A percentile compares a stretch with the other conserved stretches of the same genome.
These are phyloP conservation scores for Clepsis dumicolana DNA, from an alignment of 2,888 invertebrate species.

Conservation along the genomic window DNA sequence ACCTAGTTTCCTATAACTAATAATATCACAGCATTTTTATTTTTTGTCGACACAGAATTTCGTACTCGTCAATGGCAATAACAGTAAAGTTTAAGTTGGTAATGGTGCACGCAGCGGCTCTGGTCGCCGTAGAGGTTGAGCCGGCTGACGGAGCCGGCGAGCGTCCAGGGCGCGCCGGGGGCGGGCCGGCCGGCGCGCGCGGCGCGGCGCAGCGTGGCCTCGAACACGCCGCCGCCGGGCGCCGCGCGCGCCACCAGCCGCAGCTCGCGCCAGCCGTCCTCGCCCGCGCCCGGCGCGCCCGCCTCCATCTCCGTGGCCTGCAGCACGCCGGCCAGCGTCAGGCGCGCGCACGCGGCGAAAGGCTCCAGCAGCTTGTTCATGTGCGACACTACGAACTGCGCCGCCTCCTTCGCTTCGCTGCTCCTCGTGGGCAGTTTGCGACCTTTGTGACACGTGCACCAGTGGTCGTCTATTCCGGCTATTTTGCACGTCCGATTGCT, in stretches of 20 bases:
- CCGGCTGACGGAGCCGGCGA: conserved; percentile 91
- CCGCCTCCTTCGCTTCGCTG: conserved; percentile 84
- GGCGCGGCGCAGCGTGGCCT: conserved; percentile 88
- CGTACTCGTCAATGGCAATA: conserved; percentile 81
- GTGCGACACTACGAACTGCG: conserved; percentile 86
- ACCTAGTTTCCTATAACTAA: conserved; percentile 29
- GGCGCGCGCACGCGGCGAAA: conserved; percentile 88
- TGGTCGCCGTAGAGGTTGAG: conserved; percentile 93
- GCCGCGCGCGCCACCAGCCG: conserved; percentile 87
- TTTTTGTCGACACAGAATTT: conserved; percentile 47
- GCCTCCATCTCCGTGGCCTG: conserved; percentile 88
- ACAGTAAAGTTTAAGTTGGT: conserved; percentile 91
- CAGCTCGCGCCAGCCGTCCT: conserved; percentile 85
- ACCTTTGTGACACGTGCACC: conserved; percentile 94
- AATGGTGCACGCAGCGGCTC: conserved; percentile 91
- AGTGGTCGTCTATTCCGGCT: conserved; percentile 93
- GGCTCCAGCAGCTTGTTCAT: conserved; percentile 88
- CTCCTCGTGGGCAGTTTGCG: conserved; percentile 84
- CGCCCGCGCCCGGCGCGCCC: conserved; percentile 65
- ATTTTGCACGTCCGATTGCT: conserved; percentile 90
- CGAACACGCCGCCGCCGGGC: conserved; percentile 92
- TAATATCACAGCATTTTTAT: conserved; percentile 57
- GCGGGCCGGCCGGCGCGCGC: conserved; percentile 47
- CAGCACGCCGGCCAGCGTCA: conserved; percentile 87
- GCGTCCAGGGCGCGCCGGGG: conserved; percentile 63